Percentiles rank a stretch among this genome's conserved stretches.
These are phyloP conservation scores for Vanacampus margaritifer DNA, from an alignment of 2,113 vertebrate species.

Conservation along the genomic window DNA sequence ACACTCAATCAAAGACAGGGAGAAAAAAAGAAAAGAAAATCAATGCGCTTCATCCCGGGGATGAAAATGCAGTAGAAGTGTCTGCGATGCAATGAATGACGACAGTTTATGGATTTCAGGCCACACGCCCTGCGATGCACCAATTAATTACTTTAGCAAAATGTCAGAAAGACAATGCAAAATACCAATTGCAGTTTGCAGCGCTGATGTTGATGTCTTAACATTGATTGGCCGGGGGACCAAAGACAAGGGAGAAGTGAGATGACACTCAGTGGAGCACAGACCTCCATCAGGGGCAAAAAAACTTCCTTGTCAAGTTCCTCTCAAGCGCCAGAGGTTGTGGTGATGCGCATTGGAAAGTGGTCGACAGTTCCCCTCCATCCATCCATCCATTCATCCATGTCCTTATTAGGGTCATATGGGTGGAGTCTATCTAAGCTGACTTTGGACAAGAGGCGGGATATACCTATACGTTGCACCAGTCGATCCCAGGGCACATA, in stretches of 20 bases:
- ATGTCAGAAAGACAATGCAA: neutral
- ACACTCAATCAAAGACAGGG: neutral
- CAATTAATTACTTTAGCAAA: slow-evolving; percentile 1
- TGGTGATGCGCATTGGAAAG: neutral
- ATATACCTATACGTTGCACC: too few species aligned
- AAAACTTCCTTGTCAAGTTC: too few species aligned
- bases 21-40: neutral
- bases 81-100: neutral
- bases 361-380: neutral
- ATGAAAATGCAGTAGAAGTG: neutral
- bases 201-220: neutral
- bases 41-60: neutral
- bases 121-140: neutral
- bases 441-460: too few species aligned
- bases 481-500: too few species aligned
- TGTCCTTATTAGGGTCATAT: neutral
- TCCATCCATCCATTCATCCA: too few species aligned
- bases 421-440: too few species aligned
- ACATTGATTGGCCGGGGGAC: neutral
- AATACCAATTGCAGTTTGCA: neutral
- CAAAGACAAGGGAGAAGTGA: neutral
- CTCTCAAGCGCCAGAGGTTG: neutral
- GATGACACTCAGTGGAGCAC: neutral
- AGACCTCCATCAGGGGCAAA: neutral
- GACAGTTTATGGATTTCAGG: slow-evolving; percentile 4